phyloP scores from a whole-genome alignment of 2,113 vertebrate genomes.

The Crotalus horridus region DNA sequence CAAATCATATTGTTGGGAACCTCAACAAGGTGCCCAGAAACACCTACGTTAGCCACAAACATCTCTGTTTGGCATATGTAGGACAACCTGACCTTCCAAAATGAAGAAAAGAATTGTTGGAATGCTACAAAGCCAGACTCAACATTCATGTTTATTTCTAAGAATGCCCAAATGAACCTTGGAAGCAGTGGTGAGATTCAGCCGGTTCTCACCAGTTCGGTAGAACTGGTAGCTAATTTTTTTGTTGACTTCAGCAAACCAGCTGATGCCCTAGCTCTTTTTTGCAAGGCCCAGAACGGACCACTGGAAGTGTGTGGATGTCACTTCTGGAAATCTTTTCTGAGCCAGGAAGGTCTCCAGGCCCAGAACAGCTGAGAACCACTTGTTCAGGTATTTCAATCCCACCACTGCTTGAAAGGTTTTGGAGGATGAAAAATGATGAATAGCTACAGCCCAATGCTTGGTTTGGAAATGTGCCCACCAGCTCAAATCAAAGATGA shows the following conservation, averaged over 20 bases:
- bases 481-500: not conserved
- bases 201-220: too few relatives aligned
- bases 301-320: too few relatives aligned
- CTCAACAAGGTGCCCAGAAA: not conserved
- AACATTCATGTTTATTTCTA: not conserved
- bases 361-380: too few relatives aligned
- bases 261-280: too few relatives aligned
- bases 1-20: not conserved
- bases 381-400: too few relatives aligned
- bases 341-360: too few relatives aligned
- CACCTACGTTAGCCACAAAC: not conserved
- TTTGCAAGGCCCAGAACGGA: too few relatives aligned
- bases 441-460: not conserved
- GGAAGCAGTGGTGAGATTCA: too few relatives aligned
- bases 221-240: too few relatives aligned
- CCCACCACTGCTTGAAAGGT: not conserved
- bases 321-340: too few relatives aligned
- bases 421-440: not conserved
- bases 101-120: not conserved
- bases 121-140: not conserved
- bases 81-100: not conserved
- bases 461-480: not conserved
- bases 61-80: not conserved
- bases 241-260: too few relatives aligned
- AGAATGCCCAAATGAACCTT: not conserved